A percentile compares a stretch with the other conserved stretches of the same genome.
phyloP scores from a whole-genome alignment of 2,888 invertebrate species.

The Ypsolopha scabrella region DNA sequence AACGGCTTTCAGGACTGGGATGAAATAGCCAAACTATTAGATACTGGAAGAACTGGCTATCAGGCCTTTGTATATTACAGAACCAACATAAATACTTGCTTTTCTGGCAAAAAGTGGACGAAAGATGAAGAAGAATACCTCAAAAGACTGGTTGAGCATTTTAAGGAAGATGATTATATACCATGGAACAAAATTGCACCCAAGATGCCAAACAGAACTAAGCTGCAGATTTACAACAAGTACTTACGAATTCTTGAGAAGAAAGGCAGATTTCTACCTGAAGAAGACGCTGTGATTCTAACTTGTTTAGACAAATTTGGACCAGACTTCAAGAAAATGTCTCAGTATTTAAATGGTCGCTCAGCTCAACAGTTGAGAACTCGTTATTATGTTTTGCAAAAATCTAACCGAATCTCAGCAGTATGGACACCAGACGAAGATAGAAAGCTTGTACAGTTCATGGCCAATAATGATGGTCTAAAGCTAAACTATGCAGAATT shows the following conservation, averaged over 20 bases:
- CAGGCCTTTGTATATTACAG: slow-evolving; percentile 78
- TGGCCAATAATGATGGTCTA: slow-evolving; percentile 52
- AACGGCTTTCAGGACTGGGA: slow-evolving; percentile 75
- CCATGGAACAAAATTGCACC: slow-evolving; percentile 80
- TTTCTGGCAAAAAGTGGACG: slow-evolving; percentile 69
- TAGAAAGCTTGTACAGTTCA: slow-evolving; percentile 62
- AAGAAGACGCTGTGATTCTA: slow-evolving; percentile 76
- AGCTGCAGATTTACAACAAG: slow-evolving; percentile 75
- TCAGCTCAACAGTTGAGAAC: slow-evolving; percentile 72
- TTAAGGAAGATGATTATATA: slow-evolving; percentile 74
- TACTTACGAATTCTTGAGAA: slow-evolving; percentile 49
- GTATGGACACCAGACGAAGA: slow-evolving; percentile 76
- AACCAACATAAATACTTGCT: slow-evolving; percentile 46
- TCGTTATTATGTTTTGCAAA: slow-evolving; percentile 66
- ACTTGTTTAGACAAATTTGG: slow-evolving; percentile 74
- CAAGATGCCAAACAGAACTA: slow-evolving; percentile 73
- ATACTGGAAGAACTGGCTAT: slow-evolving; percentile 73
- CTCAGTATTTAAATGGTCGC: slow-evolving; percentile 71
- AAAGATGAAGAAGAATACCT: slow-evolving; percentile 77
- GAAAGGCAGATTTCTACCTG: slow-evolving; percentile 73
- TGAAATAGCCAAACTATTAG: slow-evolving; percentile 67
- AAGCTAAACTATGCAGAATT: slow-evolving; percentile 50
- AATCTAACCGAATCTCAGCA: slow-evolving; percentile 39
- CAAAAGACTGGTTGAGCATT: slow-evolving; percentile 70
- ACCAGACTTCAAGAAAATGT: slow-evolving; percentile 69